Evolutionary conservation across 1,140 invertebrate genomes (phyloP).

Genomic region (Euura saliciscinereae): DNA sequence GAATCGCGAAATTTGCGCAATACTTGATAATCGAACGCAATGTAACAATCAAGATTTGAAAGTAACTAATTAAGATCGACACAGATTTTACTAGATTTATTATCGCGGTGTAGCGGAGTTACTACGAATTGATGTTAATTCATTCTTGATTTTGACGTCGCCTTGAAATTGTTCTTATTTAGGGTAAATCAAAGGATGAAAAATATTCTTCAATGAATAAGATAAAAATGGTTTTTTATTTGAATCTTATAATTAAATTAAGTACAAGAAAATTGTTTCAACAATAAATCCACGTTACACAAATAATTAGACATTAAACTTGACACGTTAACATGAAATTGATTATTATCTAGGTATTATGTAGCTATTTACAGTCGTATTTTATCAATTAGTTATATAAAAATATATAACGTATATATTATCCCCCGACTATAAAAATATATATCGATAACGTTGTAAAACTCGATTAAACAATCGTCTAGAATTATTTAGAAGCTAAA

Average conservation of each 20-base stretch:
- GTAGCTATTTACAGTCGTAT: conserved; percentile 12
- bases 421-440: background rate
- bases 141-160: too few species aligned
- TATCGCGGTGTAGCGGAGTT: too few species aligned
- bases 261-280: background rate
- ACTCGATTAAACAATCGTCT: background rate
- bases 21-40: too few species aligned
- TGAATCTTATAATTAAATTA: background rate
- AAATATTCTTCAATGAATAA: background rate
- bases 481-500: background rate
- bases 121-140: too few species aligned
- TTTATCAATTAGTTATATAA: conserved; percentile 14
- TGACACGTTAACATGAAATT: background rate
- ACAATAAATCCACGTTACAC: too few species aligned
- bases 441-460: background rate
- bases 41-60: too few species aligned
- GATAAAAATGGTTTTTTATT: background rate
- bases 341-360: background rate
- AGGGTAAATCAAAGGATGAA: too few species aligned
- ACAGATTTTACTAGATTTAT: too few species aligned
- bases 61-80: too few species aligned
- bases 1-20: too few species aligned
- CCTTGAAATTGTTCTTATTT: too few species aligned
- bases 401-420: conserved; percentile 3
- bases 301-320: too few species aligned